Evolutionary conservation across 2,797 vertebrate genomes (phyloP), one percentile per base, ranked within the genome.

Genomic region (Myotis vivesi): DNA sequence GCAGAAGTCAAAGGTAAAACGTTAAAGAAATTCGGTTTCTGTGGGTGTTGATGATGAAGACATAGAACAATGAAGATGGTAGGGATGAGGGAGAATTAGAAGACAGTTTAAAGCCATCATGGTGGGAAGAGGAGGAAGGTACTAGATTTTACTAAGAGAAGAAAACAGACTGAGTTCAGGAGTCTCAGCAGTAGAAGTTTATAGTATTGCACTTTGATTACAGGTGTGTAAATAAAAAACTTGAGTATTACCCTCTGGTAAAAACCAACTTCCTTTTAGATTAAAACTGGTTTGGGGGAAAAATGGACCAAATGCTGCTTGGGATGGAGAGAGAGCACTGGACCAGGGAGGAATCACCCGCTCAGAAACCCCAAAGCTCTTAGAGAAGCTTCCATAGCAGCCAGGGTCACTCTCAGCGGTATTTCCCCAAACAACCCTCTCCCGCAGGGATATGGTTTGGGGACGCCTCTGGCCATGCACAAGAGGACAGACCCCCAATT

Each of bases 171-270:
- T 16, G 38, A 92, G 76, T 87, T 93, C 64, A 87, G 69, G 46
- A 94, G 55, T 86, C 80, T 96, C 81, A 36, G 89, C 59, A 89
- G 68, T 62, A 91, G 68, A 89, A 89, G 64, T 93, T 97, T 94
- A 96, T 89, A 92, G 69, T 96, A 94, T 69, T 95, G 94, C 77
- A 87, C 96, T 93, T 95, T 92, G 93, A 95, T 95, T 91, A 96
- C 87, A 95, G 68, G 55, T 57, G 15, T 94, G n/a, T 80, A 91
- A 92, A 89, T 90, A 68, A 90, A 95, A 95, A 92, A 53, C 17
- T 57, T 88, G 57, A 85, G 16, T 85, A 79, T 91, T 87, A 79
- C 49, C 87, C 79, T 89, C 59, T 83, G 73, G 72, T 88, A 88
- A 95, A 96, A 95, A 92, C 59, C 84, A 92, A 69, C 64, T 91